Evolutionary conservation across 2,888 invertebrate genomes (phyloP).

Genomic region (Oasisia sp.): DNA sequence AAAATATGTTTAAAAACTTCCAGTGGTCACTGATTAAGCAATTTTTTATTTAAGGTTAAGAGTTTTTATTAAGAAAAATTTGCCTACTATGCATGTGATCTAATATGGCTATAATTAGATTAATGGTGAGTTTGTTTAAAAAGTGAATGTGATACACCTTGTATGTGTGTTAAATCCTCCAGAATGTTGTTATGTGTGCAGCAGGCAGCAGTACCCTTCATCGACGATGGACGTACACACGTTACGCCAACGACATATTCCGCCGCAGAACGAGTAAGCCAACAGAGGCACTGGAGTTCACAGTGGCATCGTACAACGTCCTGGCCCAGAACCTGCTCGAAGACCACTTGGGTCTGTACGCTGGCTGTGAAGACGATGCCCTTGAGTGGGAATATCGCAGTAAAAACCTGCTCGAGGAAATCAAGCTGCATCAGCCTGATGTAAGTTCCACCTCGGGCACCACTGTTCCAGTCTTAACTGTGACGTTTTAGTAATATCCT

Average conservation of each 20-base stretch:
- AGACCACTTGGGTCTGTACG: conserved; percentile 79
- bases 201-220: not conserved
- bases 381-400: conserved; percentile 80
- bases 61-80: not conserved
- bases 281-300: conserved; percentile 67
- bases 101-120: not conserved
- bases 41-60: not conserved
- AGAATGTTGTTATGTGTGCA: not conserved
- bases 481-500: too few relatives aligned
- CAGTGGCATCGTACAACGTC: conserved; percentile 87
- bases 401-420: conserved; percentile 71
- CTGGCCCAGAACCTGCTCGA: conserved; percentile 84
- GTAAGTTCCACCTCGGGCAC: conserved; percentile 64
- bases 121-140: not conserved
- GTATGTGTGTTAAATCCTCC: not conserved
- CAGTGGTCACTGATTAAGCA: not conserved
- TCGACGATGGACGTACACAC: not conserved
- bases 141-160: not conserved
- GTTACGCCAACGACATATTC: not conserved
- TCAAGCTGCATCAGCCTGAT: conserved; percentile 72
- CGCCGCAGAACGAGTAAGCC: not conserved
- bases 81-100: not conserved
- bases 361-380: conserved; percentile 69
- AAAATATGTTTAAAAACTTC: not conserved
- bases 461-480: not conserved